A percentile compares a stretch with the other conserved stretches of the same genome.
These are phyloP conservation scores for Toxotes chatareus DNA, from an alignment of 2,113 vertebrate genomes.

Conservation along the genomic window DNA sequence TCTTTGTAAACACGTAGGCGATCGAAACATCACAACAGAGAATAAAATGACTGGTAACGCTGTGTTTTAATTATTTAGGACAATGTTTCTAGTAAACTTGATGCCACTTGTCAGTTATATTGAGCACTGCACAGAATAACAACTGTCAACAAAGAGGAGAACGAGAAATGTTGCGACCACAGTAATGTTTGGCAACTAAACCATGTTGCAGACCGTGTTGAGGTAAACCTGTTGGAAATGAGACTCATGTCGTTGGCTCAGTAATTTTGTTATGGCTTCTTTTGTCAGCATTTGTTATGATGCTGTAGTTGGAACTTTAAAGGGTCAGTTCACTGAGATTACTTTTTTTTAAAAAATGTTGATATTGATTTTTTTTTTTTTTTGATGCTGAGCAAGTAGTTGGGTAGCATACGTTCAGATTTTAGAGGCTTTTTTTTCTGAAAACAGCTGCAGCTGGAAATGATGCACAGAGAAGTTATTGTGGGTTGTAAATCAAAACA, in stretches of 20 bases:
- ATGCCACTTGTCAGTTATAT: not conserved
- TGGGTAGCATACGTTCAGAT: too few species aligned
- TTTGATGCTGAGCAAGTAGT: too few species aligned
- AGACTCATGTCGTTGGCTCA: slow-evolving; percentile 24
- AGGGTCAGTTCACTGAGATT: slow-evolving; percentile 40
- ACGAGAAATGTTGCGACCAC: slow-evolving; percentile 52
- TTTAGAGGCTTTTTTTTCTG: too few species aligned
- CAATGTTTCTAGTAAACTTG: too few species aligned
- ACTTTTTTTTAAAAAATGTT: not conserved
- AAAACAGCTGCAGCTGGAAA: too few species aligned
- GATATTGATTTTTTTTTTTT: not conserved
- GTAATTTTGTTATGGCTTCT: slow-evolving; percentile 39
- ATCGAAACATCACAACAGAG: not conserved
- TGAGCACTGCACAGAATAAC: not conserved
- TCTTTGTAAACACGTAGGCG: slow-evolving; percentile 38
- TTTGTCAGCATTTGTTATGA: not conserved
- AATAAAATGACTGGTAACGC: not conserved
- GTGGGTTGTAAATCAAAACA: too few species aligned
- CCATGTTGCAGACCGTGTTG: not conserved
- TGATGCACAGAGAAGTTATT: too few species aligned
- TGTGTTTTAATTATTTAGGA: too few species aligned
- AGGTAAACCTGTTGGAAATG: slow-evolving; percentile 41
- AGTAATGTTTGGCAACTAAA: not conserved
- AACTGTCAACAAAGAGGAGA: not conserved
- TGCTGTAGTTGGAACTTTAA: not conserved